Base-by-base conservation (phyloP, 2,113 vertebrate species). In the Empidonax alnorum region DNA sequence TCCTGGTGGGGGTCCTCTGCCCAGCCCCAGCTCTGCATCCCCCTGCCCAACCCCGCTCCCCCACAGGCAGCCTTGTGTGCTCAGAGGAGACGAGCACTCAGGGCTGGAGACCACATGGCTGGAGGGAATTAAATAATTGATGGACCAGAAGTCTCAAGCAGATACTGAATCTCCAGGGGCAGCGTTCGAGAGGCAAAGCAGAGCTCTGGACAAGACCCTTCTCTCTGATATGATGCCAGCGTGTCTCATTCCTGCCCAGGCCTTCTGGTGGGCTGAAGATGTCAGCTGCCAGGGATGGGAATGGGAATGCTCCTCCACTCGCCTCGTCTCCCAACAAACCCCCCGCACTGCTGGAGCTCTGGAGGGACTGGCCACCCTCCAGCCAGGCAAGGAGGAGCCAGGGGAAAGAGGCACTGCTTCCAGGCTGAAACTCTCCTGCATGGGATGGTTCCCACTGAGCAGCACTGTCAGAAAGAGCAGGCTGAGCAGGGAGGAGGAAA, bases 111-210 rank as follows among this genome's bases (percentile, higher is more conserved):
- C 94, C 94, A 96, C 93, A 95, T 94, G 93, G 96, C 92, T 94
- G 83, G 56, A 91, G 92, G 65, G 79, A 97, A 95, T 94, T 97
- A 95, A 97, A 94, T 95, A 97, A 96, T 90, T 96, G 96, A 95
- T 95, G 90, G 86, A 56, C 90, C 93, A 93, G 94, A 94, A 96
- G 76, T 92, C 93, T 96, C 16, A 5, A 89, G 71, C 93, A 91
- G 95, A 95, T 95, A 90, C 92, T 0, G 0, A 72, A 95, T 90
- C 92, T 95, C 94, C 79, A 88, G 85, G 77, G 96, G 66, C 76
- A 72, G 58, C 71, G 87, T 89, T 82, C 0, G 3, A 87, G 94
- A 95, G 73, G 84, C 68, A 84, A 93, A 93, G 47, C 85, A 95
- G 92, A 94, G 42, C 65, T 41, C 86, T 0, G 1, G 72, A 82